Evolutionary conservation across 2,797 vertebrate genomes (phyloP), one percentile per base, ranked within the genome.

Genomic region (Chaetodon trifasciatus): DNA sequence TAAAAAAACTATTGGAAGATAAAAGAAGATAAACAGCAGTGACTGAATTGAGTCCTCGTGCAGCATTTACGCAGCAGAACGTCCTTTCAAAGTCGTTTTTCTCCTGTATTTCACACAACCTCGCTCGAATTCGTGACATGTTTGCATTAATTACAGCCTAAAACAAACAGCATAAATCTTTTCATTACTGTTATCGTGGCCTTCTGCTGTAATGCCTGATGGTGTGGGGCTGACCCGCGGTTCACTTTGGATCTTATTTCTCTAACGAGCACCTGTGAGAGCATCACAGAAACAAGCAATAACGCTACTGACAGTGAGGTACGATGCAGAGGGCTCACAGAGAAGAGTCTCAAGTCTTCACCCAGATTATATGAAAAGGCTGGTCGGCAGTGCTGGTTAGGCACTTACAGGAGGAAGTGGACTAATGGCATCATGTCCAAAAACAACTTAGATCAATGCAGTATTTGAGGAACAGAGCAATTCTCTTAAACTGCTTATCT

Each of bases 231-330:
- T 74, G 75, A 86, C 65, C 67, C 35, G 68, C 74, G 15, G 75
- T 32, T 58, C 56, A 78, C 44, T 66, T 35, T 35, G 56, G 47
- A 64, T 63, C 53, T 62, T 19, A 49, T 80, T 74, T 57, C 50
- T 80, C 63, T 66, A 87, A 81, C 55, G 79, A 81, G 68, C 58
- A 28, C 55, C 79, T 39, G 23, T 21, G 23, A 37, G 40, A 74
- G 44, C 61, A 50, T 23, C 5, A 4, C 21, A 50, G 24, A 60
- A 84, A 2, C 10, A 71, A 9, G 61, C 44, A 76, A n/a, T 65
- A 63, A 83, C n/a, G 58, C 19, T 23, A 0, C 68, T 16, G 16
- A 78, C 64, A 65, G 76, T 44, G 47, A 68, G 47, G 23, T 40
- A 39, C 40, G 69, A 74, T 58, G 28, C 60, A 58, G 23, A 47